A percentile compares a stretch with the other conserved stretches of the same genome.
Conservation (phyloP, 2,113 vertebrate species). For the Trachemys scripta region DNA sequence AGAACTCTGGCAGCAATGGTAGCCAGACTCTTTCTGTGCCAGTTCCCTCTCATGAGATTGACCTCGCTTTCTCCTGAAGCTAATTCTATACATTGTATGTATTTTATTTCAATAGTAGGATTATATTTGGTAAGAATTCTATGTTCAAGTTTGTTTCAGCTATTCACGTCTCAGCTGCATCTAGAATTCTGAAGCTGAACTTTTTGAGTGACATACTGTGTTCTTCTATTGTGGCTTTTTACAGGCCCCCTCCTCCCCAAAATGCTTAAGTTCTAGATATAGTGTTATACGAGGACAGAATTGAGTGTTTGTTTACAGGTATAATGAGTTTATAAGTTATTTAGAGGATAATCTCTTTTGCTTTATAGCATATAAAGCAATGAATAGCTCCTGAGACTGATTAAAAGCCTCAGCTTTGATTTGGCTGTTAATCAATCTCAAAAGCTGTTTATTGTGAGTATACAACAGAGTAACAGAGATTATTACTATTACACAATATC, state of each 20-base stretch:
- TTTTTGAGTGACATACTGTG: not conserved
- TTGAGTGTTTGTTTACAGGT: not conserved
- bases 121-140: not conserved
- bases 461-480: not conserved
- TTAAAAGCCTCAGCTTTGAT: not conserved
- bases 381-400: not conserved
- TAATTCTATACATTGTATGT: not conserved
- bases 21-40: constrained; percentile 33
- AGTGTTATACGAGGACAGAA: not conserved
- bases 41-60: not conserved
- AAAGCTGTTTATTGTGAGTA: not conserved
- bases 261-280: not conserved
- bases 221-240: not conserved
- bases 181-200: not conserved
- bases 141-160: not conserved
- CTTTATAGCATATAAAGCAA: not conserved
- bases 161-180: not conserved
- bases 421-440: not conserved
- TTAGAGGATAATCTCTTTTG: not conserved
- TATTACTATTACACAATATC: not conserved
- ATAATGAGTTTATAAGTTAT: not conserved
- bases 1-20: constrained; percentile 50
- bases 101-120: not conserved
- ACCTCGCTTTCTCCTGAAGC: constrained; percentile 28
- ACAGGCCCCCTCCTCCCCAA: not conserved